Conservation (phyloP, 1,140 invertebrate genomes). For the Pachypsylla venusta region DNA sequence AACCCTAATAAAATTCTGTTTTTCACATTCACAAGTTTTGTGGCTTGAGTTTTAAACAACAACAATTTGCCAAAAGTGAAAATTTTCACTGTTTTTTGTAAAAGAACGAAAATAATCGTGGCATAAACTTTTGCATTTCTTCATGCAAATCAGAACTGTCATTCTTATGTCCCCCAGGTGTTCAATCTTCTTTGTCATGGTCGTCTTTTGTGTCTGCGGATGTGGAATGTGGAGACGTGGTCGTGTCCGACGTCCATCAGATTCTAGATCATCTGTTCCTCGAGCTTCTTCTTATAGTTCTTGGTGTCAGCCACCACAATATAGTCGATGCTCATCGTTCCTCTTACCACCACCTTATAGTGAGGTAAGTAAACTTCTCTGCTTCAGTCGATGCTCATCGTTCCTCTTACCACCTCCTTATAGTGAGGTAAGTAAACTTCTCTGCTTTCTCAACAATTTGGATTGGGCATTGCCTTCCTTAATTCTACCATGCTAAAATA, state of each 20-base stretch:
- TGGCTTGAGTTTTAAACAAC: too few relatives aligned
- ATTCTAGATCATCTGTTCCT: slow-evolving; percentile 30
- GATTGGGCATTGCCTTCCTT: too few relatives aligned
- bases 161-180: too few relatives aligned
- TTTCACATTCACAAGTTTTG: too few relatives aligned
- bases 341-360: slow-evolving; percentile 62
- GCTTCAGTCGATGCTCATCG: slow-evolving; percentile 57
- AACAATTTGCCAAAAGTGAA: too few relatives aligned
- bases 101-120: too few relatives aligned
- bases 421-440: slow-evolving; percentile 57
- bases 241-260: slow-evolving; percentile 15
- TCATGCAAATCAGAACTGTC: too few relatives aligned
- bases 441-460: too few relatives aligned
- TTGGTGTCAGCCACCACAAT: slow-evolving; percentile 58
- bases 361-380: slow-evolving; percentile 57
- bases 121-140: too few relatives aligned
- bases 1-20: too few relatives aligned
- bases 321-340: slow-evolving; percentile 60
- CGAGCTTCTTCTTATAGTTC: slow-evolving; percentile 48
- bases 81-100: too few relatives aligned
- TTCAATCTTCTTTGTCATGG: slow-evolving; percentile 19
- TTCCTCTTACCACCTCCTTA: slow-evolving; percentile 64
- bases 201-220: slow-evolving; percentile 32
- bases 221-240: slow-evolving; percentile 33
- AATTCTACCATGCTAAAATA: too few relatives aligned